A percentile compares a stretch with the other conserved stretches of the same genome.
These are phyloP conservation scores for Tipula confusa DNA, from an alignment of 2,888 invertebrate genomes.

Conservation along the genomic window DNA sequence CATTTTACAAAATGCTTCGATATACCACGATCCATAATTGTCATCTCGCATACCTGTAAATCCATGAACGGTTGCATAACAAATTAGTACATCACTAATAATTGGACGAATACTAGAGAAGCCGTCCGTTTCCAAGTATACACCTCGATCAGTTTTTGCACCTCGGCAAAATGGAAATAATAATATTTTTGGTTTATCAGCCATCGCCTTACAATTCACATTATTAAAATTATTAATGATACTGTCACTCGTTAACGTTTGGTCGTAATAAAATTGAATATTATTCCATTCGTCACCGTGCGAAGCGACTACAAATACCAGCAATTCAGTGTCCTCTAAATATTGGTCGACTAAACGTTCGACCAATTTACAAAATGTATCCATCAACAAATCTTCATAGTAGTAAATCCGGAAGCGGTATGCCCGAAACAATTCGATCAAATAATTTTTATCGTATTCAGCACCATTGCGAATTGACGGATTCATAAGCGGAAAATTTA, in stretches of 20 bases:
- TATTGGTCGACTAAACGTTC: background rate
- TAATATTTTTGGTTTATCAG: background rate
- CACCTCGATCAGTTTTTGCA: background rate
- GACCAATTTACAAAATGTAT: background rate
- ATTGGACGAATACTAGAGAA: background rate
- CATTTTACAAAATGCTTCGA: background rate
- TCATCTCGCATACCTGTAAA: background rate
- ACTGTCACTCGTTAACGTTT: background rate
- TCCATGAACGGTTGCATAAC: background rate
- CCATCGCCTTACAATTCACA: background rate
- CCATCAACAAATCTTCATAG: background rate
- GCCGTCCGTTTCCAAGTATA: background rate
- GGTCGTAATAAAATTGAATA: background rate
- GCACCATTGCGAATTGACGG: background rate
- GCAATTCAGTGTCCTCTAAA: background rate
- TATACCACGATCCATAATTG: background rate
- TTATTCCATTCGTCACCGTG: background rate
- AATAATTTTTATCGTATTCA: background rate
- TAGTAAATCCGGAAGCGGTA: background rate
- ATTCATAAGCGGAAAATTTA: background rate
- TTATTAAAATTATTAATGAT: background rate
- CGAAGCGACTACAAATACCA: background rate
- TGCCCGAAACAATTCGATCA: background rate
- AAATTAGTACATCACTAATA: background rate
- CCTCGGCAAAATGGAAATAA: background rate